Percentiles rank a stretch among this genome's conserved stretches.
These are phyloP conservation scores for Papilio xuthus DNA, from an alignment of 1,140 invertebrate genomes.

Conservation along the genomic window DNA sequence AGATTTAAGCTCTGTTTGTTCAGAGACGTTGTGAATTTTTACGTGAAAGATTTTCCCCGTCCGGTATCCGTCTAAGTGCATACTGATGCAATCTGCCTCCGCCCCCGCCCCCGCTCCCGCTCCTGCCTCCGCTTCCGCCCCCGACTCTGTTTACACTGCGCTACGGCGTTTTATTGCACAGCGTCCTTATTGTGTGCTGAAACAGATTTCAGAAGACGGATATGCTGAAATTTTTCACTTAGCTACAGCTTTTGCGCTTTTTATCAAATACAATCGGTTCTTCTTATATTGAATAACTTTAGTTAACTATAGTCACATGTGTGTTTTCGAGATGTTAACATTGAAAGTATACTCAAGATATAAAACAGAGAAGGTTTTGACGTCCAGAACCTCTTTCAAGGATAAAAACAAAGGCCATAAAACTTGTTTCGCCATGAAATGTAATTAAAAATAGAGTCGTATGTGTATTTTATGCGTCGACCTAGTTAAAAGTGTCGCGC, in stretches of 20 bases:
- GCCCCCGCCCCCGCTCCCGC: background rate
- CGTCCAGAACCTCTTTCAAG: no score
- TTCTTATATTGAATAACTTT: no score
- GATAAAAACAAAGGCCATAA: no score
- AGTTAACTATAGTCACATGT: no score
- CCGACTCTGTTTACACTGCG: conserved; percentile 25
- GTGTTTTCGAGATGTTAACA: no score
- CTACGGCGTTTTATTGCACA: conserved; percentile 35
- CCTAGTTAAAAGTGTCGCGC: background rate
- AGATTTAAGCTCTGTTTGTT: conserved; percentile 17
- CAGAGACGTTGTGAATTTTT: conserved; percentile 24
- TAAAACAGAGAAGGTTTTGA: no score
- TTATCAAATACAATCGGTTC: background rate
- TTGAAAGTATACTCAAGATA: no score
- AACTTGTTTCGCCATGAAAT: background rate
- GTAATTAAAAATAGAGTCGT: background rate
- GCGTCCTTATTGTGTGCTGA: conserved; percentile 20
- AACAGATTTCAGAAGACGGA: conserved; percentile 19
- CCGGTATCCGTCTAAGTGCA: conserved; percentile 29
- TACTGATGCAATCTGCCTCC: conserved; percentile 32
- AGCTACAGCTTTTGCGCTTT: background rate
- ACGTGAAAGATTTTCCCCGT: conserved; percentile 23
- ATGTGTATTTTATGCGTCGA: background rate
- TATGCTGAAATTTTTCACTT: background rate
- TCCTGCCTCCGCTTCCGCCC: background rate